Base-by-base conservation (phyloP, 2,113 vertebrate species). In the Rhabdornis inornatus region DNA sequence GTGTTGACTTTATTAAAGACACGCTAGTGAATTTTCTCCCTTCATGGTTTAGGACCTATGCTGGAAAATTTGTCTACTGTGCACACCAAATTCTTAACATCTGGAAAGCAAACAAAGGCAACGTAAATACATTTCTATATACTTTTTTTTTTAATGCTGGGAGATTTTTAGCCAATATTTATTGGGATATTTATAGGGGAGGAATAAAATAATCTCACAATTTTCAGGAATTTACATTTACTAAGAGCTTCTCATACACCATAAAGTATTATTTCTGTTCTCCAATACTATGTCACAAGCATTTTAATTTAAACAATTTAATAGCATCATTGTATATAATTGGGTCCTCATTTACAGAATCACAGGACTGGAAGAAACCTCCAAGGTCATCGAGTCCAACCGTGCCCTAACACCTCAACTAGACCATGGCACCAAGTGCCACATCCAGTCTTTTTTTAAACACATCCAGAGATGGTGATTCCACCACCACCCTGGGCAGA, bases 401-500 rank as follows among this genome's bases (percentile, higher is more conserved):
- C 6, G 27, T 22, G 17, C 23, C 23, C 18, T 52, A 63, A 52
- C 6, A 40, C 17, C 30, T 52, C 45, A 50, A 52, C 16, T 40
- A 63, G 27, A n/a, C 6, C 56, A 40, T 27, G 35, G 45, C 37
- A 63, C 8, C 0, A 0, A 40, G 10, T n/a, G 5, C 5, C 23
- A 50, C 6, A 50, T 40, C 30, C 57, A 25, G 4, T 40, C 18
- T 40, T 50, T 31, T 49, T 52, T n/a, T 52, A 50, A 40, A n/a
- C 30, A 50, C 17, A 40, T n/a, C 8, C 23, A 50, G 13, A 30
- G 10, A 21, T 7, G 17, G 17, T 63, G 22, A 27, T 30, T 40
- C 57, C 8, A 40, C 8, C 17, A 33, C 22, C 30, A 39, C 12
- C 7, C 10, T 0, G 0, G 22, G 22, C 13, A 50, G 30, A 15